Evolutionary conservation across 2,888 invertebrate genomes (phyloP).

Genomic region (Ophion costatus): DNA sequence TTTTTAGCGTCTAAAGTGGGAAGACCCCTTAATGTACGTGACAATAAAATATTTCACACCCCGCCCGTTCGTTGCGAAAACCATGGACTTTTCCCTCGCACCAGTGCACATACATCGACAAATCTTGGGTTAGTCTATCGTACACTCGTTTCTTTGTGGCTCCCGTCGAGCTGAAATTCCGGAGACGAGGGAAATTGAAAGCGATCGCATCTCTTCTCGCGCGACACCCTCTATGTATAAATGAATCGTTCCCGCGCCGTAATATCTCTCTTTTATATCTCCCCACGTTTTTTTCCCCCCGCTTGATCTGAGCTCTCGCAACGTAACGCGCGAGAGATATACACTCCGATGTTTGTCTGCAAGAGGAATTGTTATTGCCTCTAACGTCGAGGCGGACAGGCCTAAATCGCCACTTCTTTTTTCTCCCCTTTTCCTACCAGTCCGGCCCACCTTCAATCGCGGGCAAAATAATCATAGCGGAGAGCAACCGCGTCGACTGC

Average conservation of each 20-base stretch:
- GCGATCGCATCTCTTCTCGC: neutral
- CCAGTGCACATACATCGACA: neutral
- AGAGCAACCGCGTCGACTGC: constrained; percentile 39
- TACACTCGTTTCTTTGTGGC: neutral
- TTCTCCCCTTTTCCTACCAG: neutral
- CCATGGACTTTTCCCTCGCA: neutral
- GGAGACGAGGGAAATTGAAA: neutral
- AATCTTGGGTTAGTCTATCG: neutral
- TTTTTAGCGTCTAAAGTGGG: no score
- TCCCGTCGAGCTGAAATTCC: neutral
- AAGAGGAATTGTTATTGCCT: constrained; percentile 65
- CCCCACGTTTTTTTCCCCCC: neutral
- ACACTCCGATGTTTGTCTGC: constrained; percentile 51
- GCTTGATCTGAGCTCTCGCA: constrained; percentile 30
- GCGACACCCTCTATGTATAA: constrained; percentile 38
- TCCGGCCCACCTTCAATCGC: constrained; percentile 41
- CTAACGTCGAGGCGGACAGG: constrained; percentile 25
- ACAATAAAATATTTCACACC: no score
- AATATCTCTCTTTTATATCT: constrained; percentile 40
- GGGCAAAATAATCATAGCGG: constrained; percentile 70
- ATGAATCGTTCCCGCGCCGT: constrained; percentile 14
- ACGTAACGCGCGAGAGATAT: constrained; percentile 25
- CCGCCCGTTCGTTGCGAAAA: neutral
- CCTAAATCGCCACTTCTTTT: constrained; percentile 33
- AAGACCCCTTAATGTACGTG: no score